Percentiles rank a stretch among this genome's conserved stretches.
Evolutionary conservation across 2,888 invertebrate genomes (phyloP).

Genomic region (Mythimna albipuncta): DNA sequence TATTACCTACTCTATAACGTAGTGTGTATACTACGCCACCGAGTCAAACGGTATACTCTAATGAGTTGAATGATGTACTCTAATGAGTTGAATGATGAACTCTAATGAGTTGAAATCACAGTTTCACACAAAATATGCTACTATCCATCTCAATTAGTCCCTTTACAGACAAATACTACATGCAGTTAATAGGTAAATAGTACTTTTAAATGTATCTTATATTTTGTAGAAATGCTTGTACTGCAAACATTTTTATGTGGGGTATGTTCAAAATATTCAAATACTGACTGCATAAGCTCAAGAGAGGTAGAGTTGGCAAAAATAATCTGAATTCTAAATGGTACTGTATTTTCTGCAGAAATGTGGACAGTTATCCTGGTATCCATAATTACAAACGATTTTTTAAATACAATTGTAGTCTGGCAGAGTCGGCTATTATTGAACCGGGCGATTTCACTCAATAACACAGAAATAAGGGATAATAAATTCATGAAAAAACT

Average conservation of each 20-base stretch:
- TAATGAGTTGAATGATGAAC: constrained; percentile 16
- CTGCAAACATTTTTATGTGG: not conserved
- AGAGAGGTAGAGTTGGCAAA: constrained; percentile 20
- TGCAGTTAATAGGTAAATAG: constrained; percentile 3
- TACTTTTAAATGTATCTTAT: not conserved
- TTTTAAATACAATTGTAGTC: not conserved
- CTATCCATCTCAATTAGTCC: constrained; percentile 5
- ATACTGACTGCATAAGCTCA: constrained; percentile 15
- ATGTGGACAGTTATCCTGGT: constrained; percentile 25
- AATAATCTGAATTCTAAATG: constrained; percentile 42
- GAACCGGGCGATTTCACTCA: constrained; percentile 46
- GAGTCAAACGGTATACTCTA: not conserved
- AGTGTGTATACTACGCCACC: not conserved
- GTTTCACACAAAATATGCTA: not conserved
- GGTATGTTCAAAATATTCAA: constrained; percentile 29
- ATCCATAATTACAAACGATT: constrained; percentile 37
- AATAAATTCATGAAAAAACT: constrained; percentile 55
- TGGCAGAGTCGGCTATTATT: constrained; percentile 17
- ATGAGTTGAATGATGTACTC: constrained; percentile 15
- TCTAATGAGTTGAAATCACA: constrained; percentile 22
- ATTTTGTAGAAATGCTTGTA: constrained; percentile 5
- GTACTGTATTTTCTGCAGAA: constrained; percentile 34
- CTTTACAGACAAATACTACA: constrained; percentile 14
- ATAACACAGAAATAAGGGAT: constrained; percentile 45
- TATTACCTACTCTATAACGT: not conserved